Evolutionary conservation across 2,797 vertebrate genomes (phyloP), one percentile per base, ranked within the genome.

Genomic region (Thaleichthys pacificus): DNA sequence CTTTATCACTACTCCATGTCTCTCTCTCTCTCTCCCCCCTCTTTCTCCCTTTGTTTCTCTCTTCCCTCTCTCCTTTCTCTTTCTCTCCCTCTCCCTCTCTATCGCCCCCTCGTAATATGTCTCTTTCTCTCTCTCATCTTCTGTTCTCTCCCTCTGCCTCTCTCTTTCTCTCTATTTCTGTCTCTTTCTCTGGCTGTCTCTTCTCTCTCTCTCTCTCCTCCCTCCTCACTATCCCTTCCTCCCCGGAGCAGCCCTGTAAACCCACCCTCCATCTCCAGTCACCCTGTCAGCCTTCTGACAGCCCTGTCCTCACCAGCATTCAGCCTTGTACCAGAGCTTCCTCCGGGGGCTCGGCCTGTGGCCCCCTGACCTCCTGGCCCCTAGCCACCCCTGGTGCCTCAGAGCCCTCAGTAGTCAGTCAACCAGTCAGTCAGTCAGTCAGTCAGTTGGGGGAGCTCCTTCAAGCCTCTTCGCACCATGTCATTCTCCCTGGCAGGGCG

Each of bases 221-320:
- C 61, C 66, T 74, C 64, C 70, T 71, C 62, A n/a, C 61, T 66
- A 70, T 76, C 38, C 72, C 65, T 82, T 60, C 4, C 68, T 38
- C 32, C 3, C 42, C 56, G 21, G 26, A 57, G 19, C 70, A 63
- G 30, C 14, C 32, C 9, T 80, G 68, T 82, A 77, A 72, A 35
- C 47, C 49, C 49, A 17, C 30, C 60, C 26, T 22, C 51, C 51
- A 15, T 72, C 60, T 56, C 22, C 19, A 12, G 54, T 63, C 38
- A 73, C 66, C 70, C 30, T 68, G 60, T 70, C 72, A 78, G 77
- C 68, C 69, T 70, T 56, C 66, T 86, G 87, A 87, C 85, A 86
- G 84, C 85, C 28, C 71, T 64, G 32, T 83, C 71, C 70, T 79
- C 63, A 7, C 71, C 61, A 35, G 61, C 51, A 67, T 60, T 26